A percentile compares a stretch with the other conserved stretches of the same genome.
Conservation (phyloP, 2,888 invertebrate genomes). For the Panorpa germanica region DNA sequence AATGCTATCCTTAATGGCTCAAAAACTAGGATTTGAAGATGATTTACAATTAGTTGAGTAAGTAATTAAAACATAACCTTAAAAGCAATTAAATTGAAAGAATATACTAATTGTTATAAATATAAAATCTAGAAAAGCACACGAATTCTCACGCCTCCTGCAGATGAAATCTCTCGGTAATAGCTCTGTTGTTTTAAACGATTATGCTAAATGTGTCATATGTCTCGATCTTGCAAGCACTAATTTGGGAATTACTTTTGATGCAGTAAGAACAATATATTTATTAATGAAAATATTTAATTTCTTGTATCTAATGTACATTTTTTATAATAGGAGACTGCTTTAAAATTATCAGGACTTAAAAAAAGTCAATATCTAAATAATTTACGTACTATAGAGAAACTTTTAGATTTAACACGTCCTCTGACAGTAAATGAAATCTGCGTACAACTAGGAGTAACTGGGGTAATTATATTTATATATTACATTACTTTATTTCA, state of each 20-base stretch:
- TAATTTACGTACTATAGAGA: conserved; percentile 34
- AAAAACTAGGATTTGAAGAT: too few relatives aligned
- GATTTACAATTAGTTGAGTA: too few relatives aligned
- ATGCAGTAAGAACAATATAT: conserved; percentile 23
- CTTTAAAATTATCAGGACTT: conserved; percentile 35
- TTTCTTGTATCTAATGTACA: conserved; percentile 3
- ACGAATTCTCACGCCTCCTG: conserved; percentile 19
- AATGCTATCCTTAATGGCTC: too few relatives aligned
- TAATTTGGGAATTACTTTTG: conserved; percentile 29
- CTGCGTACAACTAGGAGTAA: conserved; percentile 36
- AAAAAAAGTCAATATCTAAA: conserved; percentile 33
- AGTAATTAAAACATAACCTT: too few relatives aligned
- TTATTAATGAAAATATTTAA: conserved; percentile 1
- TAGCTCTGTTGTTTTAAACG: conserved; percentile 27
- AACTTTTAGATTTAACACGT: conserved; percentile 36
- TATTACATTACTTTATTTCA: too few relatives aligned
- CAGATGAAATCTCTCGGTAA: conserved; percentile 20
- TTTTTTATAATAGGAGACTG: conserved; percentile 34
- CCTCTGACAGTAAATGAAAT: conserved; percentile 30
- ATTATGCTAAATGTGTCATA: conserved; percentile 36
- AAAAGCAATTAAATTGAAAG: too few relatives aligned
- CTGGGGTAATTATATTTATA: too few relatives aligned
- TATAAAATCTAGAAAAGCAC: conserved; percentile 22
- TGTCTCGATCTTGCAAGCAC: conserved; percentile 39
- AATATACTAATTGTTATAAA: too few relatives aligned